A percentile compares a stretch with the other conserved stretches of the same genome.
These are phyloP conservation scores for Caranx melampygus DNA, from an alignment of 2,113 vertebrate species.

Conservation along the genomic window DNA sequence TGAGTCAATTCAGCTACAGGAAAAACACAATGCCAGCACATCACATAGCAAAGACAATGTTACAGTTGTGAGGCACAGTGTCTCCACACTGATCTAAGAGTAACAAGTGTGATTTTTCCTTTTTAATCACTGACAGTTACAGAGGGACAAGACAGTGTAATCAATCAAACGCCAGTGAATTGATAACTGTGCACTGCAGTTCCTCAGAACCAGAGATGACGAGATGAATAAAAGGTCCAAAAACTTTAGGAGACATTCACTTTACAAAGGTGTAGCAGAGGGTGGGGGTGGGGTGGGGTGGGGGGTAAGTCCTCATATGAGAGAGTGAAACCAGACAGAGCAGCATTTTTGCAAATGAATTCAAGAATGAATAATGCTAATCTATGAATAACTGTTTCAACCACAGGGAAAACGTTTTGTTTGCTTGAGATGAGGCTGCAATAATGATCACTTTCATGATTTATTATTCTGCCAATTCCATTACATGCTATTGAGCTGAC, in stretches of 20 bases:
- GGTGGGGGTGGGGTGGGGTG: too few species aligned
- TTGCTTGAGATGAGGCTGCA: too few species aligned
- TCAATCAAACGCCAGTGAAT: background rate
- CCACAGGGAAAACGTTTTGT: too few species aligned
- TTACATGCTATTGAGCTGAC: too few species aligned
- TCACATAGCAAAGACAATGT: too few species aligned
- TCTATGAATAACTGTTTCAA: background rate
- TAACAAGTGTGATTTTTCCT: too few species aligned
- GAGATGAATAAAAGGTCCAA: background rate
- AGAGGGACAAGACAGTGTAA: background rate
- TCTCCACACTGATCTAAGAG: too few species aligned
- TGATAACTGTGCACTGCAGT: background rate
- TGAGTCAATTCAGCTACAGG: background rate
- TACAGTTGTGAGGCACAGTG: too few species aligned
- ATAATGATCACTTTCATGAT: too few species aligned
- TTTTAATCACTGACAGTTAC: background rate
- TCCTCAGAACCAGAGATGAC: background rate
- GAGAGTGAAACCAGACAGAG: background rate
- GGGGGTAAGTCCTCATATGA: background rate
- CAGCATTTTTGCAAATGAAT: background rate
- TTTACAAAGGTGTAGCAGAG: background rate
- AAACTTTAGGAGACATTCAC: background rate
- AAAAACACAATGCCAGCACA: background rate
- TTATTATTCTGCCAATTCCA: too few species aligned
- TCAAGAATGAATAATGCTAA: background rate